These are phyloP conservation scores for Yponomeuta cagnagella DNA, from an alignment of 2,888 invertebrate species.

Conservation along the genomic window DNA sequence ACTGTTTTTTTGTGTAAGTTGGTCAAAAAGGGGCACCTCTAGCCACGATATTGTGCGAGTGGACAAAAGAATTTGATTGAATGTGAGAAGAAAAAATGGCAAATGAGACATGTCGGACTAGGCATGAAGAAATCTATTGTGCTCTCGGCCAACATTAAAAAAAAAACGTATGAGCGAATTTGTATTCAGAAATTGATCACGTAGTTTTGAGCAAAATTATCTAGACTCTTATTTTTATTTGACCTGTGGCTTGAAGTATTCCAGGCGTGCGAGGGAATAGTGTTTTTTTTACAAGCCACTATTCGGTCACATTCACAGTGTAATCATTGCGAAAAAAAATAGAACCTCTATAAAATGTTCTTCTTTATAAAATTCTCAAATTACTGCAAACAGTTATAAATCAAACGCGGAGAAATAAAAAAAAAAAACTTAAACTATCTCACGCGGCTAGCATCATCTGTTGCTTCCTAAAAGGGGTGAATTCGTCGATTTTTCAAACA, in stretches of 20 bases:
- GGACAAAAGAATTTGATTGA: constrained; percentile 65
- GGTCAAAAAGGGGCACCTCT: constrained; percentile 55
- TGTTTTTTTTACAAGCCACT: constrained; percentile 42
- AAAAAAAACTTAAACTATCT: constrained; percentile 58
- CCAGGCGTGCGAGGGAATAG: background rate
- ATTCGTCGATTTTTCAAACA: constrained; percentile 36
- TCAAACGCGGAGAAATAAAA: constrained; percentile 47
- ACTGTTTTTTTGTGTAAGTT: constrained; percentile 34
- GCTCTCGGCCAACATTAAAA: background rate
- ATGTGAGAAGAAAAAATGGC: constrained; percentile 38
- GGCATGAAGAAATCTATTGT: constrained; percentile 6
- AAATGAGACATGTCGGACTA: constrained; percentile 10
- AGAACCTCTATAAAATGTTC: constrained; percentile 13
- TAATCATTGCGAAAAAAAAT: constrained; percentile 37
- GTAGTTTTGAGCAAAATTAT: background rate
- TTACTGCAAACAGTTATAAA: constrained; percentile 74
- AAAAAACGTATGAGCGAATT: background rate
- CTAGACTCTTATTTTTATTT: background rate
- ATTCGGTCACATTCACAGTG: constrained; percentile 46
- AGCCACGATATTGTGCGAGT: constrained; percentile 37
- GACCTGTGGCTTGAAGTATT: background rate
- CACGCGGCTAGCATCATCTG: constrained; percentile 64
- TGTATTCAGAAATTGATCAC: background rate
- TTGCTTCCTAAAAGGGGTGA: constrained; percentile 69
- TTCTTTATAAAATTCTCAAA: constrained; percentile 67